Evolutionary conservation across 2,888 invertebrate genomes (phyloP), one percentile per base, ranked within the genome.

Genomic region (Escarpia spicata): DNA sequence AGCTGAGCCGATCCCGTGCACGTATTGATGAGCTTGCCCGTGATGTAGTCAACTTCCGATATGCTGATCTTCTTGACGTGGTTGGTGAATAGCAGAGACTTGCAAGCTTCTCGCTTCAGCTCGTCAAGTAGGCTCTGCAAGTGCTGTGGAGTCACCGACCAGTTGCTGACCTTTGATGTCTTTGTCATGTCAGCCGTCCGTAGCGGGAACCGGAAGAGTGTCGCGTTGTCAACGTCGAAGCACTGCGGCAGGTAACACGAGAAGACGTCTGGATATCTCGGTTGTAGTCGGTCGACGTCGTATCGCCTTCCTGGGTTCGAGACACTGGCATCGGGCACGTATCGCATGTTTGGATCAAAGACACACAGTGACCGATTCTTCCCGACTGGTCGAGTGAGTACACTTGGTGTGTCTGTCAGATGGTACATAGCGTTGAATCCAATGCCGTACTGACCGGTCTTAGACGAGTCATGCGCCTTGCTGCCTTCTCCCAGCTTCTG

Each of bases 391-490:
- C 93, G 93, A 26, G 95, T 95, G 44, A 95, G 92, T 92, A 96
- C 95, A 26, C 95, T 95, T 0, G 96, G 96, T 0, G 94, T 95
- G 93, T 96, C 96, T 37, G 96, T 96, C 12, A 96, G 91, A 93
- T 96, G 95, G 93, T 96, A 96, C 6, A 96, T 95, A 15, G 95
- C 95, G 93, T 95, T 96, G 93, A 96, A 96, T 0, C 96, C 96
- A 92, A 96, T 95, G 43, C 96, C 96, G 94, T 95, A 96, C 92
- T 96, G 95, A 10, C 96, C 96, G 0, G 95, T 95, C 92, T 95
- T 95, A 92, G 94, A 93, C 9, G 95, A 94, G 92, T 96, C 96
- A 15, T 94, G 93, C 93, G 10, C 96, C 94, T 94, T 95, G 12
- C 93, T 93, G 15, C 95, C 12, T 94, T 93, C 93, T 12, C 96